Base-by-base conservation (phyloP, 2,113 vertebrate species). In the Charina bottae region DNA sequence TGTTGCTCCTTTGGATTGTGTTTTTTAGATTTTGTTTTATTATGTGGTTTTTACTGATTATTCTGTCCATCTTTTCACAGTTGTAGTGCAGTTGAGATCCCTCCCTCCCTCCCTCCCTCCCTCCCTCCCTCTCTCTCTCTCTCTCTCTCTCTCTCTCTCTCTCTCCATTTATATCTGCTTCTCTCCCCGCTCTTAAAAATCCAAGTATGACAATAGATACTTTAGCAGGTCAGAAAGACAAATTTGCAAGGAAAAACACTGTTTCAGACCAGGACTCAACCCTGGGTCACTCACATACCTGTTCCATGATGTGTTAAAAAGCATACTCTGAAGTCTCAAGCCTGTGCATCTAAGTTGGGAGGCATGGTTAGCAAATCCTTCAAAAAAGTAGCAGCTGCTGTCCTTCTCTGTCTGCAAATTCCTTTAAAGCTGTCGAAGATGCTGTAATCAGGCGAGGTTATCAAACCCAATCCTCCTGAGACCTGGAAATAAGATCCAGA, bases 371-470 rank as follows among this genome's bases (percentile, higher is more conserved):
- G 96, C 97, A 87, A 98, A 97, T 95, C 98, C 98, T 96, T 98
- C 97, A 91, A 96, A 96, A 83, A 96, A 97, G 28, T 95, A 93
- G 97, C 98, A 98, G 97, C 97, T 97, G 88, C 94, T 85, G 95
- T 28, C 95, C 97, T 93, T 97, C 96, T 96, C 94, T n/a, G 7
- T 11, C 93, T 62, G 97, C 95, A 96, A 98, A 98, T 95, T 96
- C 93, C 93, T 97, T 96, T 96, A 98, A 98, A 96, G 98, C 98
- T 98, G 97, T 96, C 95, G 97, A 96, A 97, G 97, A 98, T 95
- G 96, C 97, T 98, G 97, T 97, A 97, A 97, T 97, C 96, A 97
- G 96, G 96, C 96, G 94, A 97, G 93, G 95, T 96, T 95, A 95
- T 94, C 87, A 96, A 96, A 95, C 94, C 94, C 94, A 0, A 93